Evolutionary conservation across 1,140 invertebrate genomes (phyloP).

Genomic region (Schmidtea mediterranea): DNA sequence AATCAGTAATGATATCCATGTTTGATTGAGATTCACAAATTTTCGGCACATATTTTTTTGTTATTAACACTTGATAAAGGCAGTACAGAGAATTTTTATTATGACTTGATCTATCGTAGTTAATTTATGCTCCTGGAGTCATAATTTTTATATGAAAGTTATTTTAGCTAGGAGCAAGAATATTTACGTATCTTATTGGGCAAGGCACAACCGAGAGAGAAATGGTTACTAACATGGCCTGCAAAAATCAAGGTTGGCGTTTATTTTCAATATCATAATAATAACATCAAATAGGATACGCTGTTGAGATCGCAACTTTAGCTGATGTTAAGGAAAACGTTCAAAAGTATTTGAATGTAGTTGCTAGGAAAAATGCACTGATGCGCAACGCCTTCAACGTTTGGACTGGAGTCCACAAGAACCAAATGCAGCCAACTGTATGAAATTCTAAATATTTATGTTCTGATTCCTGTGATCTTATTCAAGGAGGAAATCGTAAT

Average conservation of each 20-base stretch:
- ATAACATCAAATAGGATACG: slow-evolving; percentile 40
- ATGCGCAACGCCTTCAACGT: not conserved
- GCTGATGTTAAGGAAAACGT: slow-evolving; percentile 76
- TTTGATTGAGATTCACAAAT: too few relatives aligned
- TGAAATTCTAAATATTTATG: not conserved
- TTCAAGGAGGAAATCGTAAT: too few relatives aligned
- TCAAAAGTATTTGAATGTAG: slow-evolving; percentile 1
- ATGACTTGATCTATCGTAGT: too few relatives aligned
- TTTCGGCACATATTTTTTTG: too few relatives aligned
- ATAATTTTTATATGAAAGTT: too few relatives aligned
- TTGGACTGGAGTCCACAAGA: slow-evolving; percentile 2
- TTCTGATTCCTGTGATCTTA: not conserved
- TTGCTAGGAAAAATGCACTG: slow-evolving; percentile 2
- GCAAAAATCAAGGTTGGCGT: slow-evolving; percentile 56
- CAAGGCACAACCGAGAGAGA: slow-evolving; percentile 63
- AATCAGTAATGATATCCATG: too few relatives aligned
- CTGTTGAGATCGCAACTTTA: slow-evolving; percentile 59
- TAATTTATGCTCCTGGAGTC: too few relatives aligned
- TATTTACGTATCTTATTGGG: slow-evolving; percentile 91
- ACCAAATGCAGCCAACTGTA: not conserved
- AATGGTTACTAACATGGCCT: slow-evolving; percentile 86
- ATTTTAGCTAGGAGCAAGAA: slow-evolving; percentile 37
- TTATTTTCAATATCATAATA: not conserved
- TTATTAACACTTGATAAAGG: too few relatives aligned
- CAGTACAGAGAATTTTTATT: too few relatives aligned